Base-by-base conservation (phyloP, 2,797 vertebrate genomes). In the Acanthiza pusilla region DNA sequence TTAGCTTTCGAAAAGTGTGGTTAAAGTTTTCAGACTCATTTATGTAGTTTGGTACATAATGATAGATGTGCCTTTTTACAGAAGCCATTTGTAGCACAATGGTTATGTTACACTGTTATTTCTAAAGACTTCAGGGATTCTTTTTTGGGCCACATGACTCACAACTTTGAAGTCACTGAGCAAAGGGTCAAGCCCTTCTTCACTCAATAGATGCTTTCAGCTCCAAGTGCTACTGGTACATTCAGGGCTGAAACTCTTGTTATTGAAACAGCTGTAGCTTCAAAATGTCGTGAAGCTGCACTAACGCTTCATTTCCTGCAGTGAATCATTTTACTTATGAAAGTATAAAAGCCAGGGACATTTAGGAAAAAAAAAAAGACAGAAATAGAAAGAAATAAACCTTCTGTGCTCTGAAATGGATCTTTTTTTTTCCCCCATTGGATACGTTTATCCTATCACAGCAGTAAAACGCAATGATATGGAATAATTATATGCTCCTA, bases 251-350 rank as follows among this genome's bases (percentile, higher is more conserved):
- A 90, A 92, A 95, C 92, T 94, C 92, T 93, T 91, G 76, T 91
- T 96, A 58, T 95, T 93, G 89, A 93, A 97, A 96, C 91, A 96
- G 95, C 95, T 94, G 96, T 95, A 94, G 93, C 93, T 96, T 93
- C 94, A 71, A 91, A 96, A 96, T 95, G 93, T 95, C 10, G 67
- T 72, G 87, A 87, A 94, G 88, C 96, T 89, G 88, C 91, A 72
- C 95, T 96, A 95, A 96, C 10, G 88, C 95, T 97, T 97, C 86
- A 93, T 94, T 96, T 97, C 91, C 93, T 95, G 76, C 85, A 77
- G 72, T 96, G 94, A 97, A 97, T 96, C 85, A 87, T 92, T 95
- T 91, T 94, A 88, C 76, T 95, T 95, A 76, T 65, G 80, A 84
- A 94, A 91, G 71, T 95, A 60, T 47, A 82, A 91, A 70, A 91